A percentile compares a stretch with the other conserved stretches of the same genome.
phyloP scores from a whole-genome alignment of 2,888 invertebrate species.

The Ormia ochracea region DNA sequence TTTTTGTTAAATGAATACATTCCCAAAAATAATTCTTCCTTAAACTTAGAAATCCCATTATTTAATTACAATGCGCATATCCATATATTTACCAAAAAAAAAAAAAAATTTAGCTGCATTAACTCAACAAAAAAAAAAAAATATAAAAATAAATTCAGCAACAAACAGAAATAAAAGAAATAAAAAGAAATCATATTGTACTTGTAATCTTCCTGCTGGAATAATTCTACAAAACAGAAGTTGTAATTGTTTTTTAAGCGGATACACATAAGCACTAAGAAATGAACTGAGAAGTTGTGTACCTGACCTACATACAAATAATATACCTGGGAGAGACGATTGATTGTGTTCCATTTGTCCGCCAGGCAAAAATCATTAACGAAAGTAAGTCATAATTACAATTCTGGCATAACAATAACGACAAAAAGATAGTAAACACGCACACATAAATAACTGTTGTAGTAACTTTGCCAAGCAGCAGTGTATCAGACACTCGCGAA shows the following conservation, averaged over 20 bases:
- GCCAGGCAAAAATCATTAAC: neutral
- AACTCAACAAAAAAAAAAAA: conserved; percentile 4
- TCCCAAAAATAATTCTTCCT: neutral
- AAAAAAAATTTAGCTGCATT: neutral
- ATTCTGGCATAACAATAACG: conserved; percentile 45
- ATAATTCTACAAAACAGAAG: conserved; percentile 6
- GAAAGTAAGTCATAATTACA: neutral
- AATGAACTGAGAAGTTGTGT: conserved; percentile 9
- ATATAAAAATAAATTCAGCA: neutral
- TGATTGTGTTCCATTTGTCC: neutral
- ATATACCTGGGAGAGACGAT: conserved; percentile 29
- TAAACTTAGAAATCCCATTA: neutral
- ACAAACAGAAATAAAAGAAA: conserved; percentile 22
- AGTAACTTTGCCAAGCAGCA: conserved; percentile 59
- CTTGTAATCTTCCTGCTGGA: neutral
- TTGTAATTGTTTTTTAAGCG: conserved; percentile 30
- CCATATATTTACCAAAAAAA: too few species aligned
- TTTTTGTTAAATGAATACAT: neutral
- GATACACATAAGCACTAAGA: too few species aligned
- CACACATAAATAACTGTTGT: conserved; percentile 60
- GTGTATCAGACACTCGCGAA: conserved; percentile 59
- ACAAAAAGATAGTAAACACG: conserved; percentile 20
- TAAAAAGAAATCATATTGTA: neutral
- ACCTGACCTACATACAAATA: neutral
- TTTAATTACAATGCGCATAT: neutral